These are phyloP conservation scores for Scortum barcoo DNA, from an alignment of 2,113 vertebrate species.

Conservation along the genomic window DNA sequence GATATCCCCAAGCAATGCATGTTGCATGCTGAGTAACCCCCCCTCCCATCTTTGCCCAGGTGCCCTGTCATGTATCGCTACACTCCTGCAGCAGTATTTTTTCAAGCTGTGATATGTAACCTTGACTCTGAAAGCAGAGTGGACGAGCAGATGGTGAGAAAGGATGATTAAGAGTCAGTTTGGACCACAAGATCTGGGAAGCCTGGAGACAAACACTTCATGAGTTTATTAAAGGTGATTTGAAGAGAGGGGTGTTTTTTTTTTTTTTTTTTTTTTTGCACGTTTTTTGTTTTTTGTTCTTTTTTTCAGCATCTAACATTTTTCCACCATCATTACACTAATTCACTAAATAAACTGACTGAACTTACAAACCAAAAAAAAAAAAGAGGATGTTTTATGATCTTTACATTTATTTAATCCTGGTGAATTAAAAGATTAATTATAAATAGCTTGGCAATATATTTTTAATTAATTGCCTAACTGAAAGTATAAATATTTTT, in stretches of 20 bases:
- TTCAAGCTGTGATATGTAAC: conserved; percentile 68
- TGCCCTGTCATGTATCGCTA: conserved; percentile 61
- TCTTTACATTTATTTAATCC: neutral
- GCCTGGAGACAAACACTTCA: conserved; percentile 1
- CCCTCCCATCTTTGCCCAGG: conserved; percentile 46
- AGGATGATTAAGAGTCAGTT: conserved; percentile 51
- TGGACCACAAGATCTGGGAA: conserved; percentile 5
- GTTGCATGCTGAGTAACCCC: conserved; percentile 40
- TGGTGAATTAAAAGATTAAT: neutral
- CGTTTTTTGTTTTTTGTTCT: no score
- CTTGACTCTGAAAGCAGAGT: conserved; percentile 64
- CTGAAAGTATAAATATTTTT: neutral
- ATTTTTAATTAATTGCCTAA: neutral
- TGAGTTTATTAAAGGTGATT: conserved; percentile 35
- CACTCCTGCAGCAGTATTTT: conserved; percentile 50
- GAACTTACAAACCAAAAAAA: neutral
- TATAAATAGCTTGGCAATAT: neutral
- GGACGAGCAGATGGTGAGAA: conserved; percentile 68
- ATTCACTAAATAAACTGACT: neutral
- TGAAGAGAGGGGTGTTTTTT: neutral
- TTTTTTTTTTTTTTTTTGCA: neutral
- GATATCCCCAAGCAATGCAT: conserved; percentile 47
- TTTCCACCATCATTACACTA: neutral
- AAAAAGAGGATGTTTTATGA: neutral
- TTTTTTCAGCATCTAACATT: neutral